A percentile compares a stretch with the other conserved stretches of the same genome.
These are phyloP conservation scores for Endotricha flammealis DNA, from an alignment of 2,888 invertebrate genomes.

Conservation along the genomic window DNA sequence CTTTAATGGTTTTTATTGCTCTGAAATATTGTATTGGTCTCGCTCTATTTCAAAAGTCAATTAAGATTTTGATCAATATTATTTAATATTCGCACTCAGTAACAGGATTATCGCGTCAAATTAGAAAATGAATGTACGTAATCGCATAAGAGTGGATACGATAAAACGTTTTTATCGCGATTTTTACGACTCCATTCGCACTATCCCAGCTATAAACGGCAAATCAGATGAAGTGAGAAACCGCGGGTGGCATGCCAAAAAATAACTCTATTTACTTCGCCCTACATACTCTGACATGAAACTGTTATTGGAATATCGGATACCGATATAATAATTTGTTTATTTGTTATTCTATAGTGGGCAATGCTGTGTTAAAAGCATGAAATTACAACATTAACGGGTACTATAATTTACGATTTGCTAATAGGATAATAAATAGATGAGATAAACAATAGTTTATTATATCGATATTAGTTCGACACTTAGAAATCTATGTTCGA, in stretches of 20 bases:
- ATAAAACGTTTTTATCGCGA: conserved; percentile 59
- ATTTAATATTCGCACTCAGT: background rate
- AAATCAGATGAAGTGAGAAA: conserved; percentile 62
- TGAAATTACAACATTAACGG: conserved; percentile 1
- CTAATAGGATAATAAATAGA: background rate
- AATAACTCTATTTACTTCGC: conserved; percentile 51
- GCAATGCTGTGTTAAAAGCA: background rate
- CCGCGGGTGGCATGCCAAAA: conserved; percentile 52
- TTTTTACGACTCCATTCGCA: conserved; percentile 63
- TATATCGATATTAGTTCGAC: background rate
- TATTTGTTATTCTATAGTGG: conserved; percentile 6
- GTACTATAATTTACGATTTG: conserved; percentile 9
- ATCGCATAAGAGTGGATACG: conserved; percentile 50
- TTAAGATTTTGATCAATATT: conserved; percentile 26
- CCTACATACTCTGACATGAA: conserved; percentile 41
- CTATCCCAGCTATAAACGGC: conserved; percentile 63
- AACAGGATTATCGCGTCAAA: conserved; percentile 36
- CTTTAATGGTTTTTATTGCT: conserved; percentile 58
- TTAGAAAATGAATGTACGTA: conserved; percentile 51
- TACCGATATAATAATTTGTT: background rate
- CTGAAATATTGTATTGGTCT: conserved; percentile 49
- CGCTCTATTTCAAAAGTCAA: conserved; percentile 38
- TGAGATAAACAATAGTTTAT: conserved; percentile 1
- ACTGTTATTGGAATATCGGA: conserved; percentile 16
- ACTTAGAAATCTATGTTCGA: background rate